Base-by-base conservation (phyloP, 1,140 invertebrate species). In the Nylanderia fulva region DNA sequence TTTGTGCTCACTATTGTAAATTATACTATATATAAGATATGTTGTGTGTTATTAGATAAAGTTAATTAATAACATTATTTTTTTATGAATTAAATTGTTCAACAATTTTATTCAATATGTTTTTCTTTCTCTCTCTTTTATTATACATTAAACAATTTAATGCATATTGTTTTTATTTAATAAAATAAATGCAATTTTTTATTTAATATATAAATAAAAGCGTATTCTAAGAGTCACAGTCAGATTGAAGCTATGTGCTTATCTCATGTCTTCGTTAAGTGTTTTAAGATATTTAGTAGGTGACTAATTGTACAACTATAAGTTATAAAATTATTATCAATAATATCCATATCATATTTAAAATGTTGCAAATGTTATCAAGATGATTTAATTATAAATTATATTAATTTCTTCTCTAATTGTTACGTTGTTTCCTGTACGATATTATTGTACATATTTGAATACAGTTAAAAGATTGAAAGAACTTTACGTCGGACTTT, bases 371-470 rank as follows among this genome's bases (percentile, higher is more conserved):
- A 64, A 33, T 45, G 8, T 48, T 11, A 9, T 36, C 39, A 27
- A 68, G 24, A 79, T 79, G 39, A 64, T 64, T 68, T 42, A 54
- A 33, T 68, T 29, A 21, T n/a, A 7, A 29, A 6, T 42, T 71
- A 18, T 48, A 48, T 18, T 7, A 33, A 82, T 21, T 58, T 71
- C 2, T 9, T 13, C 11, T 13, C 29, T 42, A 15, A 66, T 79
- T 33, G 11, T 56, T 36, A n/a, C 27, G 6, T 45, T 79, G 27
- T 52, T 29, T 56, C 21, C 21, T 36, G 21, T 33, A 21, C 9
- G 24, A 71, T n/a, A n/a, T 39, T 56, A 80, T 58, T 71, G n/a
- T 71, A 54, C 18, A 72, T 72, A 82, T 15, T 82, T 82, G 69
- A 48, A 71, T 3, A 39, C 13, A 72, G 21, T 45, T 39, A 29